These are phyloP conservation scores for Heliornis fulica DNA, from an alignment of 2,113 vertebrate genomes.

Conservation along the genomic window DNA sequence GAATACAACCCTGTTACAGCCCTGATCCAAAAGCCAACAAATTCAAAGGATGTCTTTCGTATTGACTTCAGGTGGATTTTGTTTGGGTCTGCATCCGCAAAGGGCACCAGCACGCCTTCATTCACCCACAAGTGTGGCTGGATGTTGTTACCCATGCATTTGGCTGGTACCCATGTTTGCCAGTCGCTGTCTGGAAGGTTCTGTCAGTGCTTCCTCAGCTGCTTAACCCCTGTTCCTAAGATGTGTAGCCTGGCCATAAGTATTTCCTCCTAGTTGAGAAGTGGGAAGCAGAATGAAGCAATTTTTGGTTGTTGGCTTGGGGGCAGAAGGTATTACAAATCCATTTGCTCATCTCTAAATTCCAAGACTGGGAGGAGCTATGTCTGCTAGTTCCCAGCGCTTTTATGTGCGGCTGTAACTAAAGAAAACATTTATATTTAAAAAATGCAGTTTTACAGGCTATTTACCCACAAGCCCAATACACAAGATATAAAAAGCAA, in stretches of 20 bases:
- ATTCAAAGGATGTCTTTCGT: background rate
- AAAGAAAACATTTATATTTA: background rate
- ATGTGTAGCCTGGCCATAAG: background rate
- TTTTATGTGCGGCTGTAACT: slow-evolving; percentile 21
- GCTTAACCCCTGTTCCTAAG: background rate
- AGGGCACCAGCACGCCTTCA: background rate
- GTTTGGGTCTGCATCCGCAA: background rate
- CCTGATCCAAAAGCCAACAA: background rate
- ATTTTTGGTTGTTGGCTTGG: background rate
- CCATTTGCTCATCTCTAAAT: background rate
- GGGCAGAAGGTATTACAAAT: background rate
- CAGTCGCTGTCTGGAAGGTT: background rate
- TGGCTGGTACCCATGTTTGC: background rate
- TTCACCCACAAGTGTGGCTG: background rate
- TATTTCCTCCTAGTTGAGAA: background rate
- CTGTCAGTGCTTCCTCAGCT: background rate
- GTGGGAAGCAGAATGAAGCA: background rate
- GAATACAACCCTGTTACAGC: background rate
- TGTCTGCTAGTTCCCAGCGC: background rate
- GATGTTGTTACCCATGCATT: background rate
- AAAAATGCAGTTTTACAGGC: slow-evolving; percentile 22
- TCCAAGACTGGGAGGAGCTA: background rate
- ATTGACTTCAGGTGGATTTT: background rate
- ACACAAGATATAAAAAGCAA: background rate
- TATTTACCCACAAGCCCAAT: slow-evolving; percentile 1